Evolutionary conservation across 2,888 invertebrate species (phyloP).

Genomic region (Sarcophaga variegata): DNA sequence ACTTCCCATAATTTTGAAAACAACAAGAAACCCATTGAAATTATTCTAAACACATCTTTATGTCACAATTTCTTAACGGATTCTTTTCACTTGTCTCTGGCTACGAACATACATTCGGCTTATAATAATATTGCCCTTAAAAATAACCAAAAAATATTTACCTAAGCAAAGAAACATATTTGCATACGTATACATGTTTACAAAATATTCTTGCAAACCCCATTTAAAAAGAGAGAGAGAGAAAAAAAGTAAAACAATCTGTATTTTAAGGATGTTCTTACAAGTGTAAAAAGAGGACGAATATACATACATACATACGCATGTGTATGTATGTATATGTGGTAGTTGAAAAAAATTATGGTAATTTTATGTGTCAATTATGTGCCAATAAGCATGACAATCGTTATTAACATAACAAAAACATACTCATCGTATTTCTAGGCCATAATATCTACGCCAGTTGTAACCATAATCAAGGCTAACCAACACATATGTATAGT

Average conservation of each 20-base stretch:
- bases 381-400: constrained; percentile 77
- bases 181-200: not conserved
- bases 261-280: constrained; percentile 11
- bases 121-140: constrained; percentile 10
- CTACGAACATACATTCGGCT: not conserved
- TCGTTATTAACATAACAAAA: constrained; percentile 56
- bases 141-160: constrained; percentile 15
- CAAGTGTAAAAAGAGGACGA: not conserved
- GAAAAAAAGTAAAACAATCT: not conserved
- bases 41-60: constrained; percentile 65
- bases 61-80: constrained; percentile 53
- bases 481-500: not conserved
- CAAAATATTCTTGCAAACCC: not conserved
- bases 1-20: not conserved
- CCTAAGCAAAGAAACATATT: constrained; percentile 6
- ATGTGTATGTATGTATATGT: not conserved
- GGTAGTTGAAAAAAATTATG: constrained; percentile 75
- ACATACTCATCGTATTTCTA: constrained; percentile 22
- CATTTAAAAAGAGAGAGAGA: not conserved
- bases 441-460: not conserved
- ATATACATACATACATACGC: not conserved
- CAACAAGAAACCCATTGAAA: constrained; percentile 39
- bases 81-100: constrained; percentile 54
- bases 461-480: too few relatives aligned
- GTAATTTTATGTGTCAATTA: constrained; percentile 81